phyloP scores from a whole-genome alignment of 2,797 vertebrate species.

The Enteromius viviparus region DNA sequence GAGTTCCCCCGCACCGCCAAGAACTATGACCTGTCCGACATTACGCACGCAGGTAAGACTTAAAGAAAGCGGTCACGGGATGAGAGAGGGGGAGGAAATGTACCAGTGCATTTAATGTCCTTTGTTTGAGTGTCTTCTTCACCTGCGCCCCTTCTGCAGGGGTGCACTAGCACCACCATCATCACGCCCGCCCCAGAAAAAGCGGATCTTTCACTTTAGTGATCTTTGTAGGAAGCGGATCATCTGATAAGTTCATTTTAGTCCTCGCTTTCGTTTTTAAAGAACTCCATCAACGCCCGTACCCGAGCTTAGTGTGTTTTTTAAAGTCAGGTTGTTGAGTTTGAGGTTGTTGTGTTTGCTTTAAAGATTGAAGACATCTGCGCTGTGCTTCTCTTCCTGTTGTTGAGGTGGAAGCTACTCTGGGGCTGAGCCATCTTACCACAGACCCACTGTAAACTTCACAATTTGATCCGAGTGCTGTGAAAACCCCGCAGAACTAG shows the following conservation, averaged over 20 bases:
- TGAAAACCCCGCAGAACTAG: neutral
- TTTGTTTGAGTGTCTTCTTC: constrained; percentile 59
- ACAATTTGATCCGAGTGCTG: neutral
- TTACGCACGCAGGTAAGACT: constrained; percentile 86
- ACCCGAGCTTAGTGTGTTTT: neutral
- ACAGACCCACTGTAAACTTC: constrained; percentile 12
- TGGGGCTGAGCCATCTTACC: constrained; percentile 33
- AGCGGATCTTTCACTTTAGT: constrained; percentile 41
- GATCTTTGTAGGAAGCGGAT: constrained; percentile 3
- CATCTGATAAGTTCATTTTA: constrained; percentile 5
- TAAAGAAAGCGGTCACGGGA: neutral
- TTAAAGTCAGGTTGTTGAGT: neutral
- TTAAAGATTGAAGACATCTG: constrained; percentile 43
- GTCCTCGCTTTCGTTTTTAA: neutral
- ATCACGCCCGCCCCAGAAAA: constrained; percentile 31
- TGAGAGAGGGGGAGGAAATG: constrained; percentile 14
- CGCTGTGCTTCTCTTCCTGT: constrained; percentile 43
- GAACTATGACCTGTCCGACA: constrained; percentile 91
- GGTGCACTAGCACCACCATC: constrained; percentile 9
- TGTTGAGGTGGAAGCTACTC: constrained; percentile 32
- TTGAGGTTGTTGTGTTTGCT: constrained; percentile 10
- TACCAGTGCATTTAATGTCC: constrained; percentile 49
- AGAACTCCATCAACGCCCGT: neutral
- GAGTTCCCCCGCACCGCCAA: constrained; percentile 86
- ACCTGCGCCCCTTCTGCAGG: constrained; percentile 65